These are phyloP conservation scores for Drosophila borealis DNA, from an alignment of 2,888 invertebrate genomes.

Conservation along the genomic window DNA sequence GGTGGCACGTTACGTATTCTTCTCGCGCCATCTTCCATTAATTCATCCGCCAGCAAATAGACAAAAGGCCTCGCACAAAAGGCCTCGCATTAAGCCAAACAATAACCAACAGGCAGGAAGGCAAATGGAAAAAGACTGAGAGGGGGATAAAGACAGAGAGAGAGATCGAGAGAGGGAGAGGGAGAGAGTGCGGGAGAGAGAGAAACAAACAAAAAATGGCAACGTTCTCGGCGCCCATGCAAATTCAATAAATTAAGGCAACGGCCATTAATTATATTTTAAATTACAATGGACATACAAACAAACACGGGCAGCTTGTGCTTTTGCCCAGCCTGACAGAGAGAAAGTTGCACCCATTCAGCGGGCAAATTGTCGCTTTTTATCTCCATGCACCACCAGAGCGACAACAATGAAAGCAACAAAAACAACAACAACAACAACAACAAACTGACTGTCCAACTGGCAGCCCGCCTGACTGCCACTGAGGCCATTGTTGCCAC, in stretches of 20 bases:
- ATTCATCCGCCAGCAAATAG: slow-evolving; percentile 65
- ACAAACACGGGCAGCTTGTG: slow-evolving; percentile 30
- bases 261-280: slow-evolving; percentile 80
- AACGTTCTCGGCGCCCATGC: slow-evolving; percentile 57
- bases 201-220: slow-evolving; percentile 50
- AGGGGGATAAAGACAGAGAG: background rate
- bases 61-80: slow-evolving; percentile 76
- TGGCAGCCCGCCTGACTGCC: slow-evolving; percentile 1
- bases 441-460: slow-evolving; percentile 24
- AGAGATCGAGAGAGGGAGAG: background rate
- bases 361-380: slow-evolving; percentile 81
- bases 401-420: slow-evolving; percentile 36
- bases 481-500: slow-evolving; percentile 51
- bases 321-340: slow-evolving; percentile 32
- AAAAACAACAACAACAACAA: slow-evolving; percentile 33
- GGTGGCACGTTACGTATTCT: slow-evolving; percentile 19
- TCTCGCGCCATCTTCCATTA: slow-evolving; percentile 63
- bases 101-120: slow-evolving; percentile 39
- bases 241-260: slow-evolving; percentile 81
- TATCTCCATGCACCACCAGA: slow-evolving; percentile 68
- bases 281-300: slow-evolving; percentile 74
- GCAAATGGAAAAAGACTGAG: background rate
- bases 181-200: slow-evolving; percentile 11
- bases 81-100: slow-evolving; percentile 66
- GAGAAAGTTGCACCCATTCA: slow-evolving; percentile 73